Evolutionary conservation across 2,113 vertebrate genomes (phyloP).

Genomic region (Xenus cinereus): DNA sequence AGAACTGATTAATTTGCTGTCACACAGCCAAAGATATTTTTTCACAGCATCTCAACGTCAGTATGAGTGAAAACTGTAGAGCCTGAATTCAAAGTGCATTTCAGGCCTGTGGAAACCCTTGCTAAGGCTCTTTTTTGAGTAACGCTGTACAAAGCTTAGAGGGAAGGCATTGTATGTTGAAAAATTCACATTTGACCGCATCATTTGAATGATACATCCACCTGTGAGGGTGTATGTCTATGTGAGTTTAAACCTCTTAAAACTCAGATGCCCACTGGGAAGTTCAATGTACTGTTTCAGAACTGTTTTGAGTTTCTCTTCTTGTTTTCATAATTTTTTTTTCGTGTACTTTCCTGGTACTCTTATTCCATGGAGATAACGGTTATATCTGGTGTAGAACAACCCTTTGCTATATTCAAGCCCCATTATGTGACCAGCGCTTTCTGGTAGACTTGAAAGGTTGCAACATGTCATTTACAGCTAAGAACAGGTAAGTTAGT

Average conservation of each 20-base stretch:
- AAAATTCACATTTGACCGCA: background rate
- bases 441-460: background rate
- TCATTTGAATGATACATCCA: accelerated
- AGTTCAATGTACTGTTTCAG: background rate
- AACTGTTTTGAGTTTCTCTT: background rate
- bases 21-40: background rate
- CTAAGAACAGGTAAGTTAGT: background rate
- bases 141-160: background rate
- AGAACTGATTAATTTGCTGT: background rate
- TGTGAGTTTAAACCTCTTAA: background rate
- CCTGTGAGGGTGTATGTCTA: background rate
- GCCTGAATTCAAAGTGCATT: background rate
- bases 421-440: background rate
- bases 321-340: background rate
- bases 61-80: background rate
- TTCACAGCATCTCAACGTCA: background rate
- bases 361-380: background rate
- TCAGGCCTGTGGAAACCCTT: background rate
- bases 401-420: background rate
- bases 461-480: background rate
- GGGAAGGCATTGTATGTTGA: background rate
- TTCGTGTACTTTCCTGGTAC: background rate
- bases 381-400: background rate
- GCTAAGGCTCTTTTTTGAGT: background rate
- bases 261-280: background rate